phyloP scores from a whole-genome alignment of 2,888 invertebrate genomes.

The Eurytoma californica region DNA sequence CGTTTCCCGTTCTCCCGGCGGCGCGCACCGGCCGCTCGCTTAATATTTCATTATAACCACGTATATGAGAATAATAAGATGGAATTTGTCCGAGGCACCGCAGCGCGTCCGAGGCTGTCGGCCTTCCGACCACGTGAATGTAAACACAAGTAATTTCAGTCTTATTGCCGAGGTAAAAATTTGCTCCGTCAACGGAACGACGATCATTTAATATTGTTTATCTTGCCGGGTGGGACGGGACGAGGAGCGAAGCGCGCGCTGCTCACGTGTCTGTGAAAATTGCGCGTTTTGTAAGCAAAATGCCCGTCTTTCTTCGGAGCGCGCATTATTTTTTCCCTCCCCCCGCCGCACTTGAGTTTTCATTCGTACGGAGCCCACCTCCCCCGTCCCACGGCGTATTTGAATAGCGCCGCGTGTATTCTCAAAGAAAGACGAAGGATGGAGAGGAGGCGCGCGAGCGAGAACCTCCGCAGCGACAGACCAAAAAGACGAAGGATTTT shows the following conservation, averaged over 20 bases:
- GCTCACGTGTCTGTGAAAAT: constrained; percentile 1
- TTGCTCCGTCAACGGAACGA: constrained; percentile 51
- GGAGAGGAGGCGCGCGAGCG: constrained; percentile 16
- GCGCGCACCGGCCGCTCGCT: constrained; percentile 57
- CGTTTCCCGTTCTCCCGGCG: not conserved
- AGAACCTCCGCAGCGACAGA: constrained; percentile 43
- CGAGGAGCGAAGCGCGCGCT: constrained; percentile 14
- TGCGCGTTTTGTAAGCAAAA: constrained; percentile 18
- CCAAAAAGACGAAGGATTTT: constrained; percentile 61
- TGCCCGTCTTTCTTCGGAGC: not conserved
- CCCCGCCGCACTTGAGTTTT: constrained; percentile 12
- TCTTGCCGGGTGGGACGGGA: constrained; percentile 16
- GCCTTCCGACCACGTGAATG: constrained; percentile 48
- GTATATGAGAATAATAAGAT: constrained; percentile 74
- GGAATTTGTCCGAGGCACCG: constrained; percentile 69
- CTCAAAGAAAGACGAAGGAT: constrained; percentile 37
- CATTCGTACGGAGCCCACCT: constrained; percentile 5
- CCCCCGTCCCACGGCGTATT: constrained; percentile 3
- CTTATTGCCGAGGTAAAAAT: constrained; percentile 51
- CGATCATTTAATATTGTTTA: constrained; percentile 55
- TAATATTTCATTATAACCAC: constrained; percentile 73
- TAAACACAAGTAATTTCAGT: constrained; percentile 55
- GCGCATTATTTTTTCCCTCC: not conserved
- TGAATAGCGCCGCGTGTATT: constrained; percentile 21
- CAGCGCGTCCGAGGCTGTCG: constrained; percentile 46